A percentile compares a stretch with the other conserved stretches of the same genome.
phyloP scores from a whole-genome alignment of 1,140 invertebrate genomes.

The Pseudomyrmex gracilis region DNA sequence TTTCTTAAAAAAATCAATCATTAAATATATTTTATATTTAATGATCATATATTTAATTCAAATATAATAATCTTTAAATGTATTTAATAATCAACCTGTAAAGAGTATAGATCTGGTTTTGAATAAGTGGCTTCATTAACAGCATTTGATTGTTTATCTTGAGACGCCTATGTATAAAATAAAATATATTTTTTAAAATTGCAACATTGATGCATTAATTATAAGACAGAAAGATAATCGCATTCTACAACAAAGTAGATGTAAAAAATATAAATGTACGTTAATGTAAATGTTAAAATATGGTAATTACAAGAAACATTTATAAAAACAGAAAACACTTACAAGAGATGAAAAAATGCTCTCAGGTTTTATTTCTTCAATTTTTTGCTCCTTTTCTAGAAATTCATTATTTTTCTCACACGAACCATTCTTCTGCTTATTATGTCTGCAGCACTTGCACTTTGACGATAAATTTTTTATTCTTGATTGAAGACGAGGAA shows the following conservation, averaged over 20 bases:
- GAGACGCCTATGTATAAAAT: not conserved
- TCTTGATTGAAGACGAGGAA: not conserved
- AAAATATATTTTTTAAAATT: not conserved
- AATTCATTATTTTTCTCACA: not conserved
- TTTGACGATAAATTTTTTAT: not conserved
- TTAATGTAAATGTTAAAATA: not conserved
- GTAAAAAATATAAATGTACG: not conserved
- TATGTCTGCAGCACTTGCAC: not conserved
- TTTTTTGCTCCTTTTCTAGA: not conserved
- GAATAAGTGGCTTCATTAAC: not conserved
- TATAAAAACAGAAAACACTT: not conserved
- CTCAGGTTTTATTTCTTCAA: not conserved
- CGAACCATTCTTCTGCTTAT: not conserved
- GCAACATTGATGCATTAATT: not conserved
- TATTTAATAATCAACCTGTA: not conserved
- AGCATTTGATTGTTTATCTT: not conserved
- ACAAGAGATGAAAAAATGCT: not conserved
- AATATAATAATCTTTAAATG: no score
- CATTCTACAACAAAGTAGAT: not conserved
- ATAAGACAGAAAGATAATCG: not conserved
- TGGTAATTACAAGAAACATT: no score
- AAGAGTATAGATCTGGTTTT: not conserved
- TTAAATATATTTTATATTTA: no score
- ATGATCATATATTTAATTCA: no score
- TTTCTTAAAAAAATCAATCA: no score